Percentiles rank a stretch among this genome's conserved stretches.
phyloP scores from a whole-genome alignment of 2,113 vertebrate genomes.

The Ciconia stormi region DNA sequence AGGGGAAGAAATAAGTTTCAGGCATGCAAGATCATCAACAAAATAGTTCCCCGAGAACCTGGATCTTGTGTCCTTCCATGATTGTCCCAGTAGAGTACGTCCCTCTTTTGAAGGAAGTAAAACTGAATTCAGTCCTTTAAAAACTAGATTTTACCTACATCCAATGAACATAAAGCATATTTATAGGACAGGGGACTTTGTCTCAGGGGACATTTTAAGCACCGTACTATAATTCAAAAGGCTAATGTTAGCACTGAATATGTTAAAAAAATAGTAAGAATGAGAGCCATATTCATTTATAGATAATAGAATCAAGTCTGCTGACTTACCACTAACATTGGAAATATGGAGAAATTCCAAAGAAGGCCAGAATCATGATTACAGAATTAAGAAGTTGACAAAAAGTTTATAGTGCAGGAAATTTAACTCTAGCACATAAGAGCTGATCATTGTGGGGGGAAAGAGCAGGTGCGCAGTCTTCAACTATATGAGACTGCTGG shows the following conservation, averaged over 20 bases:
- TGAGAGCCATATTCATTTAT: neutral
- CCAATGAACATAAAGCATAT: accelerated
- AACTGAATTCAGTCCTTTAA: neutral
- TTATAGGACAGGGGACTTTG: neutral
- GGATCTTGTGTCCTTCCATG: neutral
- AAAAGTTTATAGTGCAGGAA: neutral
- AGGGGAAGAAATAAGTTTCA: neutral
- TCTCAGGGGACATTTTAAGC: neutral
- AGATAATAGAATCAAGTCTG: neutral
- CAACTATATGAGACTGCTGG: neutral
- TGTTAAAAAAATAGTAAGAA: neutral
- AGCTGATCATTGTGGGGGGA: neutral
- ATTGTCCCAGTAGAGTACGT: accelerated
- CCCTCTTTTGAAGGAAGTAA: neutral
- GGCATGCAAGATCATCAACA: neutral
- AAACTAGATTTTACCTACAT: neutral
- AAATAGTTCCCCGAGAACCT: neutral
- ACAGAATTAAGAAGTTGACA: neutral
- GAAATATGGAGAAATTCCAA: neutral
- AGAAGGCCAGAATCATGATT: neutral
- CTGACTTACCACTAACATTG: neutral
- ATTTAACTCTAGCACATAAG: neutral
- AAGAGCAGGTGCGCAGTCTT: neutral
- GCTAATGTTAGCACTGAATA: neutral
- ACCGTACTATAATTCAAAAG: neutral